Evolutionary conservation across 2,888 invertebrate genomes (phyloP).

Genomic region (Aproaerema taeniolella): DNA sequence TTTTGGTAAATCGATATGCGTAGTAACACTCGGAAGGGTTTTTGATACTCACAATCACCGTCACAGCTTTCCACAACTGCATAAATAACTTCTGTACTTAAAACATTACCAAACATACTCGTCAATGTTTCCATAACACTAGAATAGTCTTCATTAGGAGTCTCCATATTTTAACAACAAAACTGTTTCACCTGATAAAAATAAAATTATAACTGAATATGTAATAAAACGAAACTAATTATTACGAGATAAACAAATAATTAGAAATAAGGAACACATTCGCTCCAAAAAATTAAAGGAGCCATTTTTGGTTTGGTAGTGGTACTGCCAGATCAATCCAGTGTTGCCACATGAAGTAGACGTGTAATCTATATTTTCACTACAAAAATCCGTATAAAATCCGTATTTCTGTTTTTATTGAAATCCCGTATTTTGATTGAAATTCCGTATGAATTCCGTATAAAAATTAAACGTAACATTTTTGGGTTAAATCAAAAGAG

Average conservation of each 20-base stretch:
- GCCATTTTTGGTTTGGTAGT: no score
- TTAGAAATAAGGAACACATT: no score
- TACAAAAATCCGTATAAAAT: no score
- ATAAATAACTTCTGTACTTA: slow-evolving; percentile 46
- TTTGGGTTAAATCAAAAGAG: no score
- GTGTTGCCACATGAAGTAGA: no score
- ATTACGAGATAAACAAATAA: no score
- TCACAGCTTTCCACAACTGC: slow-evolving; percentile 51
- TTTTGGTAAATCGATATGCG: background rate
- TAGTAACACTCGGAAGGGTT: background rate
- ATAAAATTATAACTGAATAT: background rate
- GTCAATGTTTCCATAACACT: slow-evolving; percentile 41
- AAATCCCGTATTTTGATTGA: no score
- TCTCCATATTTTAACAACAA: background rate
- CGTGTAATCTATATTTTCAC: no score
- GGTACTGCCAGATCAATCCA: no score
- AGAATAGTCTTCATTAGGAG: slow-evolving; percentile 6
- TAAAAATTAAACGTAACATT: no score
- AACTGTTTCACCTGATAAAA: background rate
- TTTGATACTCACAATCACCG: slow-evolving; percentile 57
- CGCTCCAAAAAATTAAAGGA: background rate
- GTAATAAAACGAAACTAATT: background rate
- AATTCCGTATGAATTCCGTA: no score
- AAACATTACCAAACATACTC: slow-evolving; percentile 47
- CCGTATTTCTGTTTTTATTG: no score